A percentile compares a stretch with the other conserved stretches of the same genome.
Evolutionary conservation across 1,140 invertebrate genomes (phyloP).

Genomic region (Anastrepha obliqua): DNA sequence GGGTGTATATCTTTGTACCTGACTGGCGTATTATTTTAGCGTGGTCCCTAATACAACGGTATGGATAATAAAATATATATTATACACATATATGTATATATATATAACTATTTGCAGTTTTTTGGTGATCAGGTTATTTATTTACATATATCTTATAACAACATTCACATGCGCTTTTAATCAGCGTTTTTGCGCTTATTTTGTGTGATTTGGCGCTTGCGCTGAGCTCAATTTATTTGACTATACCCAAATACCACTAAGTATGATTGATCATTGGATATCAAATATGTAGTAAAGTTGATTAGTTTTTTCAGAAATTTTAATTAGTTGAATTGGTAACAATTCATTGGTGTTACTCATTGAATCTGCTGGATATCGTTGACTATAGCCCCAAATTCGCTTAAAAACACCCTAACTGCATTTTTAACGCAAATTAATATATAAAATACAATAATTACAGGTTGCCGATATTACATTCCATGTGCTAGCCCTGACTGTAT

Average conservation of each 20-base stretch:
- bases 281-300: background rate
- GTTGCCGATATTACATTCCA: background rate
- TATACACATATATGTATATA: background rate
- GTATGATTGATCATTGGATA: background rate
- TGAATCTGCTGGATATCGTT: background rate
- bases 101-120: background rate
- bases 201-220: background rate
- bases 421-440: background rate
- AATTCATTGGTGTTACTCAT: background rate
- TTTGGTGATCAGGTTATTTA: background rate
- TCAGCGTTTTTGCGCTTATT: slow-evolving; percentile 9
- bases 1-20: background rate
- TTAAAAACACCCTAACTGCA: background rate
- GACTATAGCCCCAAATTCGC: background rate
- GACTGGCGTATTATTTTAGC: background rate
- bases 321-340: background rate
- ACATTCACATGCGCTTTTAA: background rate
- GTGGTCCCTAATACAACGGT: background rate
- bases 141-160: background rate
- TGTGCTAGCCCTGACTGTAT: background rate
- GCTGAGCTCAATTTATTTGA: background rate
- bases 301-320: background rate
- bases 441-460: background rate
- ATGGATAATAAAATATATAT: background rate
- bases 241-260: background rate